Evolutionary conservation across 2,113 vertebrate species (phyloP).

Genomic region (Chlamydotis undulata): DNA sequence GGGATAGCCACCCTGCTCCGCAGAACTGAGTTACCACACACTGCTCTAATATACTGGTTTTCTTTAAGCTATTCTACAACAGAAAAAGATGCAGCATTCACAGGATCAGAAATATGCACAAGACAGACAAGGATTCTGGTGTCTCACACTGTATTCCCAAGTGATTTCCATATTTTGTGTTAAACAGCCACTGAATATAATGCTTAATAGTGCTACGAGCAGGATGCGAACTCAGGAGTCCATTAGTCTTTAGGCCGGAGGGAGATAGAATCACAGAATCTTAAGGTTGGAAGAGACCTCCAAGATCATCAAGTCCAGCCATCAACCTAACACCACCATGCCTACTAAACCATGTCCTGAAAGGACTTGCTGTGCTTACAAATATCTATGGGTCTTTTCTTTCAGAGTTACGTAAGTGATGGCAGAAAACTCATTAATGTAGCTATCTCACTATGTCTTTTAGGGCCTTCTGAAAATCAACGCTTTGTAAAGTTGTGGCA

Average conservation of each 20-base stretch:
- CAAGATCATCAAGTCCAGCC: no score
- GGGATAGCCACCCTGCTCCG: background rate
- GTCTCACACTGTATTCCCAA: background rate
- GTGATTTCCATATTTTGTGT: background rate
- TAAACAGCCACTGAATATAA: background rate
- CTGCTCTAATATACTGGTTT: background rate
- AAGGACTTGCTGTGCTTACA: background rate
- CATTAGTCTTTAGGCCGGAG: background rate
- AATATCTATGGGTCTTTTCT: background rate
- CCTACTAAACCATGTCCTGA: no score
- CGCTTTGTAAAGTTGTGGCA: background rate
- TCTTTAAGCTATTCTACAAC: background rate
- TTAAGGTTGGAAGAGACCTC: no score
- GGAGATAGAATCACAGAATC: no score
- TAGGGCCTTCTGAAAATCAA: background rate
- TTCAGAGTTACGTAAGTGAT: background rate
- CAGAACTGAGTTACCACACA: background rate
- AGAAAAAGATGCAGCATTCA: background rate
- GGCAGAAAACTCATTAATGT: background rate
- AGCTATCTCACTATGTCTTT: accelerated
- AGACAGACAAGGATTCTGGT: background rate
- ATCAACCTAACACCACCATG: no score
- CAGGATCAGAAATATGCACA: background rate
- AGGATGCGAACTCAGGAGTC: background rate
- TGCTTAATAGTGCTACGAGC: background rate